Conservation (phyloP, 2,888 invertebrate species). For the Falcaria lacertinaria region DNA sequence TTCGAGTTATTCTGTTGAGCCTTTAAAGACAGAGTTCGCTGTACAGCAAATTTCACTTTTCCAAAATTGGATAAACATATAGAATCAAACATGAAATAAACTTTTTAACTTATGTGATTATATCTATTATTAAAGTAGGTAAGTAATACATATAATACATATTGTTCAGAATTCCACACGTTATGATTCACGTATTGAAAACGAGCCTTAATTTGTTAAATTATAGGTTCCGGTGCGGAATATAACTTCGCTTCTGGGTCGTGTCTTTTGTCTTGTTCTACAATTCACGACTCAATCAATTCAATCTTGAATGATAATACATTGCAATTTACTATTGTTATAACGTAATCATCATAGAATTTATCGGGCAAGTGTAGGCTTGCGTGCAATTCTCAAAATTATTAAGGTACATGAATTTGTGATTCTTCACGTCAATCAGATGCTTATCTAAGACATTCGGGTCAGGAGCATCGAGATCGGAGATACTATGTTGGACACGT, state of each 20-base stretch:
- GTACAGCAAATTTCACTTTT: too few relatives aligned
- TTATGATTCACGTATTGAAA: not conserved
- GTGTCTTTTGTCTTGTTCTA: not conserved
- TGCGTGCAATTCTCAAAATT: conserved; percentile 33
- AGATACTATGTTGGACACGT: conserved; percentile 48
- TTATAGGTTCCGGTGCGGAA: not conserved
- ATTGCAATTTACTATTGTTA: conserved; percentile 1
- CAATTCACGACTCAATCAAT: conserved; percentile 1
- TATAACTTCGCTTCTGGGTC: not conserved
- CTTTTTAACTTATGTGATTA: too few relatives aligned
- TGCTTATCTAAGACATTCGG: conserved; percentile 63
- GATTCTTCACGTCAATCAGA: conserved; percentile 66
- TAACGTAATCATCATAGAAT: conserved; percentile 5
- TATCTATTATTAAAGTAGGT: too few relatives aligned
- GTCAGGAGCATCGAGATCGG: conserved; percentile 62
- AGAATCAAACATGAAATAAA: too few relatives aligned
- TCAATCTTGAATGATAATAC: not conserved
- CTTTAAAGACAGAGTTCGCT: too few relatives aligned
- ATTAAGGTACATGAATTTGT: conserved; percentile 41
- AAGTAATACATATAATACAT: too few relatives aligned
- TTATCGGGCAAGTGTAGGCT: conserved; percentile 10
- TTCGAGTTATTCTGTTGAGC: not conserved
- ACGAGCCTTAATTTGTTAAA: not conserved
- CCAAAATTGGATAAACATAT: too few relatives aligned
- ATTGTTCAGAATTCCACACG: not conserved